These are phyloP conservation scores for Acleris emargana DNA, from an alignment of 2,888 invertebrate genomes.

Conservation along the genomic window DNA sequence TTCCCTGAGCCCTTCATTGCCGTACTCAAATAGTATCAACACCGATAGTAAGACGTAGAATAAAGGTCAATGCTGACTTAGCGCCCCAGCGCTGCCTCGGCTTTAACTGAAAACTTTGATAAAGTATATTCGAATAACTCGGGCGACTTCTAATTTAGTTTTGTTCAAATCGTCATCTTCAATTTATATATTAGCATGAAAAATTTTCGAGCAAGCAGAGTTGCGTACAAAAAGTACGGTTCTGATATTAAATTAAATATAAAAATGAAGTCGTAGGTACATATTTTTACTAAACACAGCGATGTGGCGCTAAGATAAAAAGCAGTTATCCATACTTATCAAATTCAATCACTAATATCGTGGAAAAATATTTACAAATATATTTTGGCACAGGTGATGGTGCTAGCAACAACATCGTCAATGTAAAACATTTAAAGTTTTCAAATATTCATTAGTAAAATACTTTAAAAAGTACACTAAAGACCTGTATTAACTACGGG, in stretches of 20 bases:
- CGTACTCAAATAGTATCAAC: conserved; percentile 14
- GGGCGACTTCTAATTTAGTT: no score
- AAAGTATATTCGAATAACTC: no score
- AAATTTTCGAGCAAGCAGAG: no score
- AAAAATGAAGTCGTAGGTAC: no score
- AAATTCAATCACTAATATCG: conserved; percentile 55
- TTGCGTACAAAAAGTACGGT: no score
- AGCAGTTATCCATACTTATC: conserved; percentile 49
- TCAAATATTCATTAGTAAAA: conserved; percentile 61
- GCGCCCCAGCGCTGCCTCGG: neutral
- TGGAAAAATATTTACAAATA: conserved; percentile 75
- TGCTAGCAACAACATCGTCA: conserved; percentile 62
- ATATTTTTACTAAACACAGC: no score
- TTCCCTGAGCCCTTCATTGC: no score
- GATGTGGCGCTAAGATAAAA: conserved; percentile 38
- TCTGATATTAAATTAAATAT: no score
- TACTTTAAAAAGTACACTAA: conserved; percentile 67
- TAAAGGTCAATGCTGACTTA: conserved; percentile 10
- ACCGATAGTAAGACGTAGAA: conserved; percentile 35
- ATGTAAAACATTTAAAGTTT: conserved; percentile 55
- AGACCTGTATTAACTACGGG: conserved; percentile 76
- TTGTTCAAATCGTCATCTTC: no score
- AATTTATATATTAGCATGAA: no score
- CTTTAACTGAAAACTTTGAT: conserved; percentile 32
- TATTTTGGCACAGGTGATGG: conserved; percentile 78